phyloP scores from a whole-genome alignment of 2,888 invertebrate genomes.

The Nymphalis urticae region DNA sequence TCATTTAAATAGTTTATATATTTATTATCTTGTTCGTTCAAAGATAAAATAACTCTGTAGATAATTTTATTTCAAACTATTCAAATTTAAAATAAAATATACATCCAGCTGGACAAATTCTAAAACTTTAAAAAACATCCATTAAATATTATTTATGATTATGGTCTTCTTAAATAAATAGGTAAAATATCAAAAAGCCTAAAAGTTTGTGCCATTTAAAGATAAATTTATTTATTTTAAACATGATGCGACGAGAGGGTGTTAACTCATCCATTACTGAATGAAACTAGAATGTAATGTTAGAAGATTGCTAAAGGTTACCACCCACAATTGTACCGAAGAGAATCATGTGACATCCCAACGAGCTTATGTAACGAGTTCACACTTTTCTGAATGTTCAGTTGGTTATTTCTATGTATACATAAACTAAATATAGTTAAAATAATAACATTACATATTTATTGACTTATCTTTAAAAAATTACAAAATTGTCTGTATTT shows the following conservation, averaged over 20 bases:
- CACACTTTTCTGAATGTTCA: neutral
- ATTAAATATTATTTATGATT: neutral
- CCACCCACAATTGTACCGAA: slow-evolving; percentile 1
- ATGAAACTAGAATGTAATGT: slow-evolving; percentile 12
- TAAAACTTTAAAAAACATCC: too few species aligned
- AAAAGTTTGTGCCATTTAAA: slow-evolving; percentile 36
- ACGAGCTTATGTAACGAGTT: neutral
- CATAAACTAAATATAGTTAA: too few species aligned
- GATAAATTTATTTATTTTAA: slow-evolving; percentile 17
- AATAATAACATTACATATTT: too few species aligned
- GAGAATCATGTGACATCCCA: neutral
- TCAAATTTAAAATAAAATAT: too few species aligned
- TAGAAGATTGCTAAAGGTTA: slow-evolving; percentile 14
- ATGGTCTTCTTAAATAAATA: neutral
- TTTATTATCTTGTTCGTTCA: too few species aligned
- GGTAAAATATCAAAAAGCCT: neutral
- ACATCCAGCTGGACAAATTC: too few species aligned
- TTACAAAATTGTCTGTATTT: too few species aligned
- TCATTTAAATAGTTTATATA: too few species aligned
- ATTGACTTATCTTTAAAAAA: too few species aligned
- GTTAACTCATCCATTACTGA: slow-evolving; percentile 20
- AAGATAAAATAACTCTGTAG: too few species aligned
- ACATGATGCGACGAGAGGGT: neutral
- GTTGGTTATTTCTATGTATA: neutral
- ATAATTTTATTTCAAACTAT: too few species aligned